A percentile compares a stretch with the other conserved stretches of the same genome.
phyloP scores from a whole-genome alignment of 1,140 invertebrate genomes.

The Acromyrmex charruanus region DNA sequence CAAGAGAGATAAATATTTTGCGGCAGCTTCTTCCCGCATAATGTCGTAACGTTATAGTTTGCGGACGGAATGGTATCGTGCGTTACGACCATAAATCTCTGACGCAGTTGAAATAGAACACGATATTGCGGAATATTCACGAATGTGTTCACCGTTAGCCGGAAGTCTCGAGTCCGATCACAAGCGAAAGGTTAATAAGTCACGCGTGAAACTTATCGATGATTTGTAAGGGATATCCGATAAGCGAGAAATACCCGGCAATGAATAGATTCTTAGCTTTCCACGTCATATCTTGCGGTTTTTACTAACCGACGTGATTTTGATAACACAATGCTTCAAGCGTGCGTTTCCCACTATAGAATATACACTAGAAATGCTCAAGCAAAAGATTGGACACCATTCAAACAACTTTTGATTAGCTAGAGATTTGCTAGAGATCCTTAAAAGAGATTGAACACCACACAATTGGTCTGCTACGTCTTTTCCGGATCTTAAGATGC shows the following conservation, averaged over 20 bases:
- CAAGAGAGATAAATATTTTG: slow-evolving; percentile 26
- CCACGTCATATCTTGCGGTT: slow-evolving; percentile 16
- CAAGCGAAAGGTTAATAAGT: slow-evolving; percentile 42
- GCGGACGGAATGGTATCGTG: not conserved
- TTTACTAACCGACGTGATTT: not conserved
- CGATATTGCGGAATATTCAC: slow-evolving; percentile 32
- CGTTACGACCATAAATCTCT: slow-evolving; percentile 19
- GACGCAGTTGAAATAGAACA: slow-evolving; percentile 43
- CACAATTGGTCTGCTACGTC: no score
- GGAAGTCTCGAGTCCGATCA: slow-evolving; percentile 31
- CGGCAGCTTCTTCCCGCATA: not conserved
- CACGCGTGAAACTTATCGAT: slow-evolving; percentile 33
- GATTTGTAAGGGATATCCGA: slow-evolving; percentile 21
- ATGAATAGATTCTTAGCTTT: not conserved
- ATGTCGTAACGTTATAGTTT: slow-evolving; percentile 7
- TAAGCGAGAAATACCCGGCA: slow-evolving; percentile 7
- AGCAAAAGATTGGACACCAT: no score
- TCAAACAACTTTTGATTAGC: no score
- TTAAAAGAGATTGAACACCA: no score
- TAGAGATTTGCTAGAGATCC: no score
- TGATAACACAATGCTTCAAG: not conserved
- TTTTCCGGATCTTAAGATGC: no score
- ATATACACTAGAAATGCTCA: no score
- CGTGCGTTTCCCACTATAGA: not conserved
- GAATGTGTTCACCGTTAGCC: slow-evolving; percentile 51